Conservation (phyloP, 2,113 vertebrate genomes). For the Anoura caudifer region DNA sequence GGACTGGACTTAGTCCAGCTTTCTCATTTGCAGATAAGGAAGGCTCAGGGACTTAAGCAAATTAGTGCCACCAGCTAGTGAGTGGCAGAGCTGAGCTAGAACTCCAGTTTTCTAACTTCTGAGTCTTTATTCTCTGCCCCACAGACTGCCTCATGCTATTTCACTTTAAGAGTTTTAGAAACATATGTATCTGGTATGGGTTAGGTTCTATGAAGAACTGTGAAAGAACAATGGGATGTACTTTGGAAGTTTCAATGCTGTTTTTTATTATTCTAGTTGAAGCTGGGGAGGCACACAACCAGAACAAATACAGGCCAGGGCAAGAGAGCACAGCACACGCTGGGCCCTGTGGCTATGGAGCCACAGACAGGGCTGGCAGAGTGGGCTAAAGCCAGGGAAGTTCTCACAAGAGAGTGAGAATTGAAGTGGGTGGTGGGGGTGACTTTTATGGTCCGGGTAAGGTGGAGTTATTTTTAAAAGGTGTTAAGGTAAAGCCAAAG, state of each 20-base stretch:
- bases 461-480: neutral
- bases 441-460: neutral
- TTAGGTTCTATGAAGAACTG: neutral
- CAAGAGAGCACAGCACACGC: neutral
- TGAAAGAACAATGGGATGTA: neutral
- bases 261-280: neutral
- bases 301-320: neutral
- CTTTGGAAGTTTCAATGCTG: neutral
- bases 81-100: neutral
- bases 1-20: neutral
- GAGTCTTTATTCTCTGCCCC: neutral
- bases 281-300: too few species aligned
- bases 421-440: neutral
- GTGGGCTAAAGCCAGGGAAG: neutral
- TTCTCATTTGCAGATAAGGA: neutral
- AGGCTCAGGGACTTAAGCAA: neutral
- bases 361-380: neutral
- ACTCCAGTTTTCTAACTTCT: neutral
- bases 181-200: neutral
- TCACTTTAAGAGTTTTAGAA: neutral
- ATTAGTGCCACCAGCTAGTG: neutral
- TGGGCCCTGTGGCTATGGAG: neutral
- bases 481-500: slow-evolving; percentile 9
- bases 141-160: neutral
- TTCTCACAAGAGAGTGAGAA: neutral